Percentiles rank a stretch among this genome's conserved stretches.
Evolutionary conservation across 23 tunicate species (phyloP).

Genomic region (Halocynthia aurantium): DNA sequence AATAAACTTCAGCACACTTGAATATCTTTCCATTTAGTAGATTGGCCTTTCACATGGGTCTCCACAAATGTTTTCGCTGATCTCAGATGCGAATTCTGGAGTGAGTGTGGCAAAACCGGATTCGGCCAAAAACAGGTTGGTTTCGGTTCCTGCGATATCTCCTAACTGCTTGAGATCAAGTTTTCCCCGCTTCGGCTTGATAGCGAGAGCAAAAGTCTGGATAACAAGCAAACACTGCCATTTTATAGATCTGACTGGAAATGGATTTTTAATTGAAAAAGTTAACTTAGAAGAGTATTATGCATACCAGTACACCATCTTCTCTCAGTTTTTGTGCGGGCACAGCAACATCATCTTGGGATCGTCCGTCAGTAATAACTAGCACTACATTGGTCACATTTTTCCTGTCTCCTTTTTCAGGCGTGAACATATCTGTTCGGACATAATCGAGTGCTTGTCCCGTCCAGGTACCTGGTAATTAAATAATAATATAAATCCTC

Average conservation of each 20-base stretch:
- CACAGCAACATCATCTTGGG: constrained; percentile 56
- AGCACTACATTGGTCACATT: constrained; percentile 48
- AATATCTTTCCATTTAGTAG: too few species aligned
- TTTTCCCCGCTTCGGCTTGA: constrained; percentile 54
- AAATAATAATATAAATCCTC: not conserved
- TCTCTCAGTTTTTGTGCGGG: constrained; percentile 45
- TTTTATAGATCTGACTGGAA: not conserved
- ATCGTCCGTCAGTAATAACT: constrained; percentile 82
- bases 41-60: constrained; percentile 40
- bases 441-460: constrained; percentile 78
- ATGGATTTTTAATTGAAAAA: not conserved
- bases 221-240: not conserved
- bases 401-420: constrained; percentile 46
- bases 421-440: constrained; percentile 31
- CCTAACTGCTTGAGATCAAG: constrained; percentile 56
- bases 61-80: constrained; percentile 36
- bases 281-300: not conserved
- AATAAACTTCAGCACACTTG: too few species aligned
- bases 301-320: constrained; percentile 37
- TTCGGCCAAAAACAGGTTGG: constrained; percentile 40
- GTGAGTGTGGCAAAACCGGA: constrained; percentile 66
- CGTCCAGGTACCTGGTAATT: constrained; percentile 37
- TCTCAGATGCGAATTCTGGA: constrained; percentile 27
- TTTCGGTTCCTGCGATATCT: constrained; percentile 52
- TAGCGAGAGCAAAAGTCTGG: constrained; percentile 73